A percentile compares a stretch with the other conserved stretches of the same genome.
These are phyloP conservation scores for Selene dorsalis DNA, from an alignment of 2,797 vertebrate genomes.

Conservation along the genomic window DNA sequence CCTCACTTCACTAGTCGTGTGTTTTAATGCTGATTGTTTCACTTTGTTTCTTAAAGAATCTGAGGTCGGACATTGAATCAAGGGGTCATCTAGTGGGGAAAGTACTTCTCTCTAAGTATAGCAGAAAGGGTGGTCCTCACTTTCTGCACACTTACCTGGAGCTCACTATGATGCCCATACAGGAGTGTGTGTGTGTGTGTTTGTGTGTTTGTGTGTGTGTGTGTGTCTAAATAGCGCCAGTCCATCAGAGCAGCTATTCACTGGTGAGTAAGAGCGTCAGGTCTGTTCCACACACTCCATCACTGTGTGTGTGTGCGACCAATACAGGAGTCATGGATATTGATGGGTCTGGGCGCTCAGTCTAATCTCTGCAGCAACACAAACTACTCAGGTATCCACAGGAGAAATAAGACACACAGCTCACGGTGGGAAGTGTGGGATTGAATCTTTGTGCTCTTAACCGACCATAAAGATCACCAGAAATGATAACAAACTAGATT, in stretches of 20 bases:
- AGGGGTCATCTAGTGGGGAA: too few relatives aligned
- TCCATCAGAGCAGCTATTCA: conserved; percentile 75
- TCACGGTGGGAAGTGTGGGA: conserved; percentile 7
- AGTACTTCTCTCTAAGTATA: too few relatives aligned
- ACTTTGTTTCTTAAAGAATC: too few relatives aligned
- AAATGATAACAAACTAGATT: conserved; percentile 55
- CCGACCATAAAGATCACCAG: conserved; percentile 39
- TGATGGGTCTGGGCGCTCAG: conserved; percentile 72
- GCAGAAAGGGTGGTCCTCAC: too few relatives aligned
- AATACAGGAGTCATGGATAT: conserved; percentile 72
- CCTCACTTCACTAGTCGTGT: too few relatives aligned
- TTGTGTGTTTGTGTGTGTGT: conserved; percentile 26
- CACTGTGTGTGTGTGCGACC: conserved; percentile 49
- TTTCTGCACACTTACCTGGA: too few relatives aligned
- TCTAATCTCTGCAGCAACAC: conserved; percentile 76
- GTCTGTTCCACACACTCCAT: conserved; percentile 74
- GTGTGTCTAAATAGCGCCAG: conserved; percentile 59
- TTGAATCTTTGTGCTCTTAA: conserved; percentile 43
- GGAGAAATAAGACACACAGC: conserved; percentile 64
- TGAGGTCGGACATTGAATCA: too few relatives aligned
- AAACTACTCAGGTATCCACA: conserved; percentile 68
- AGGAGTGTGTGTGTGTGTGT: conserved; percentile 33
- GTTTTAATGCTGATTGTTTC: too few relatives aligned
- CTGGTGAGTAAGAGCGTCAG: conserved; percentile 71
- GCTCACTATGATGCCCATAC: too few relatives aligned